Conservation (phyloP, 1,140 invertebrate species). For the Bombus confusus region DNA sequence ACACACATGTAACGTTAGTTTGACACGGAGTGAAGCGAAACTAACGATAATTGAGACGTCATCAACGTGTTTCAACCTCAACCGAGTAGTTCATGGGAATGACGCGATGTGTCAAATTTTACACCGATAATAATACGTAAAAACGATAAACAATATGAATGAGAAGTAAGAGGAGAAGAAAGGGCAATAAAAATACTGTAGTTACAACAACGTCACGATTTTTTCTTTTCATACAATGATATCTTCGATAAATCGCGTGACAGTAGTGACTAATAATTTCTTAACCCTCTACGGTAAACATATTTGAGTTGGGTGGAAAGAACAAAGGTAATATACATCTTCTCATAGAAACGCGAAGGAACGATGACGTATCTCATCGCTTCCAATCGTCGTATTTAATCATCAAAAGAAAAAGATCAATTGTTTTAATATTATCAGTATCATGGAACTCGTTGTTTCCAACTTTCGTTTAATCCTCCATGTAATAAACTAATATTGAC, state of each 20-base stretch:
- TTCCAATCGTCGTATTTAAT: neutral
- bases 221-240: constrained; percentile 21
- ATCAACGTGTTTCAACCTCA: neutral
- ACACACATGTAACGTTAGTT: neutral
- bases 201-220: neutral
- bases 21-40: constrained; percentile 12
- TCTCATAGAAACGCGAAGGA: neutral
- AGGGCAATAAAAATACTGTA: neutral
- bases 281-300: too few species aligned
- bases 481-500: too few species aligned
- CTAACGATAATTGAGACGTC: constrained; percentile 51
- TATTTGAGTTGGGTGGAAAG: neutral
- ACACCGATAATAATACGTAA: neutral
- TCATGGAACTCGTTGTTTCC: neutral
- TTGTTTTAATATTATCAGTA: neutral
- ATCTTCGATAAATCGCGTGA: neutral
- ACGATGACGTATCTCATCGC: neutral
- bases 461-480: too few species aligned
- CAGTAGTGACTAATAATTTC: neutral
- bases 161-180: neutral
- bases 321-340: constrained; percentile 22
- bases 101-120: constrained; percentile 14
- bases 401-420: neutral
- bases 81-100: constrained; percentile 16
- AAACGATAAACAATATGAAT: neutral